phyloP scores from a whole-genome alignment of 2,113 vertebrate species.

The Brachionichthys hirsutus region DNA sequence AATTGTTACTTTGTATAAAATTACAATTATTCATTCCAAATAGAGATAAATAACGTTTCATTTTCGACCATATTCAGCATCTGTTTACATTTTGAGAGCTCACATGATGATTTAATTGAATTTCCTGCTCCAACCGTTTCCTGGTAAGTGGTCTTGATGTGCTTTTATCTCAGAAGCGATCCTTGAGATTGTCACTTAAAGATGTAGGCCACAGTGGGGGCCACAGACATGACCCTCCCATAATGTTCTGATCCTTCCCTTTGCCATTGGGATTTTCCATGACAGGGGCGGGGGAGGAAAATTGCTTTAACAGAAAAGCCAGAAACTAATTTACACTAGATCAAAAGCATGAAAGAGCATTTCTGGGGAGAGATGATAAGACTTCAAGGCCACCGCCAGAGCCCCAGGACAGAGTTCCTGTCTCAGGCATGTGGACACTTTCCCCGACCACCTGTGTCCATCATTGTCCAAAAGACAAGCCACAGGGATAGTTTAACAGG shows the following conservation, averaged over 20 bases:
- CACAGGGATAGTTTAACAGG: conserved; percentile 43
- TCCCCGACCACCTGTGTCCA: conserved; percentile 68
- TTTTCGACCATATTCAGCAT: not conserved
- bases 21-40: too few relatives aligned
- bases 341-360: conserved; percentile 74
- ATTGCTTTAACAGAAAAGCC: conserved; percentile 62
- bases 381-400: conserved; percentile 59
- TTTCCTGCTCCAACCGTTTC: not conserved
- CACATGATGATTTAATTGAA: too few relatives aligned
- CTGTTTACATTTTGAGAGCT: too few relatives aligned
- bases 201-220: conserved; percentile 12
- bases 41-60: too few relatives aligned
- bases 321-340: conserved; percentile 70
- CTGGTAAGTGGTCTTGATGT: not conserved
- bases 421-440: conserved; percentile 50
- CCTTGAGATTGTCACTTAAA: conserved; percentile 28
- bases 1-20: not conserved
- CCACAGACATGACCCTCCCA: conserved; percentile 39
- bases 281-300: conserved; percentile 39
- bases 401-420: conserved; percentile 48
- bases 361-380: conserved; percentile 76
- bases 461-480: conserved; percentile 55
- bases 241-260: conserved; percentile 48
- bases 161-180: conserved; percentile 12
- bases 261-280: conserved; percentile 46